phyloP scores from a whole-genome alignment of 2,113 vertebrate species.

The Chamaetylas fuelleborni region DNA sequence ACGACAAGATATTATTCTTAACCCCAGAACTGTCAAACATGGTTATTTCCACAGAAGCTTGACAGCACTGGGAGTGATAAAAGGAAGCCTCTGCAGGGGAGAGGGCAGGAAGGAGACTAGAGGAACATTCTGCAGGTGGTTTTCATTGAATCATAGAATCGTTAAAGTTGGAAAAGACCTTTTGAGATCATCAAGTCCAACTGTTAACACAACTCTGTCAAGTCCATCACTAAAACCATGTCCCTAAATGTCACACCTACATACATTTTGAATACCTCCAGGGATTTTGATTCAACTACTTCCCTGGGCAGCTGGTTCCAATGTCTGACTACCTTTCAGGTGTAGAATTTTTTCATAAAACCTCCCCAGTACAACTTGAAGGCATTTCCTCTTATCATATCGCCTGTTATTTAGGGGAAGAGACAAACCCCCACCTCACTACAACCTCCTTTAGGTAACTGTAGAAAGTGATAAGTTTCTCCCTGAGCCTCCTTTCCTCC shows the following conservation, averaged over 20 bases:
- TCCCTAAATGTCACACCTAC: neutral
- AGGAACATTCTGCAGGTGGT: neutral
- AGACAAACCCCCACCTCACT: neutral
- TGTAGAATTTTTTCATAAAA: neutral
- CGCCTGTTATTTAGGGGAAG: fast-evolving
- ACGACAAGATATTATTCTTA: constrained; percentile 45
- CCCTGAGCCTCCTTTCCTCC: neutral
- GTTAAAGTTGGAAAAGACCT: neutral
- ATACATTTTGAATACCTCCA: neutral
- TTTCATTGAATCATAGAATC: neutral
- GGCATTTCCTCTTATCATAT: neutral
- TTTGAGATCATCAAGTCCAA: neutral
- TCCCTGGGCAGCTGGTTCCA: neutral
- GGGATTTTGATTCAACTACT: neutral
- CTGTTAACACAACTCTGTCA: neutral
- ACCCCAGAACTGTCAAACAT: constrained; percentile 13
- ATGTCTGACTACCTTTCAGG: neutral
- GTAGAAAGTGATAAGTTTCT: neutral
- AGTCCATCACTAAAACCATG: neutral
- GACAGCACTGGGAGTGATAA: constrained; percentile 15
- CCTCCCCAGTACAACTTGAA: neutral
- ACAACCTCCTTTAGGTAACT: neutral
- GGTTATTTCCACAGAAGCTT: constrained; percentile 46
- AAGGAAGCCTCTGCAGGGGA: neutral
- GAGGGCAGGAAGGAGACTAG: neutral